phyloP scores from a whole-genome alignment of 2,797 vertebrate genomes.

The Myiothlypis chrysogaster region DNA sequence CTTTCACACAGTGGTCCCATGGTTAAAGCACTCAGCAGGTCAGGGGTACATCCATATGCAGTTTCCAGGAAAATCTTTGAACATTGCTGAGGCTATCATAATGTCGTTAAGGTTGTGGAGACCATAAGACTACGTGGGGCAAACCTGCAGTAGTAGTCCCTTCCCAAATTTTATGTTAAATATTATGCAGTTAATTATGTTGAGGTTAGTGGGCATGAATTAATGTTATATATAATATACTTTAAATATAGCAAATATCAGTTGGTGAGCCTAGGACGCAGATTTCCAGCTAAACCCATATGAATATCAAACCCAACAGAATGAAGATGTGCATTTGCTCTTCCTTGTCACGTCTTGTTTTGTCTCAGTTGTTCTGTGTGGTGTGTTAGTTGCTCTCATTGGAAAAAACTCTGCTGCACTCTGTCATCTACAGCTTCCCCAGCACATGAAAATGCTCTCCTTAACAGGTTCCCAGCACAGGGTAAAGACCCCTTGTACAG shows the following conservation, averaged over 20 bases:
- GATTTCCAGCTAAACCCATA: not conserved
- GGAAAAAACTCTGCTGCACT: not conserved
- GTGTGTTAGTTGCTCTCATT: not conserved
- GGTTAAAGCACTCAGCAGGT: not conserved
- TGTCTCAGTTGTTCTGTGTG: not conserved
- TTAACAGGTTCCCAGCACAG: not conserved
- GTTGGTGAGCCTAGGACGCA: not conserved
- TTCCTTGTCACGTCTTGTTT: rapidly evolving
- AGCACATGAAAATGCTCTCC: not conserved
- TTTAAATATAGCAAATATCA: not conserved
- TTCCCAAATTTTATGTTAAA: not conserved
- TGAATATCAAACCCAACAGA: not conserved
- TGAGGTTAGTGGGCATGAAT: not conserved
- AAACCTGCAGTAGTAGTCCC: not conserved
- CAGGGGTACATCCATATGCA: not conserved
- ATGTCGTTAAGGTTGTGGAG: not conserved
- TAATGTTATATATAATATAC: not conserved
- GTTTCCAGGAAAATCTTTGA: not conserved
- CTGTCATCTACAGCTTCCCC: not conserved
- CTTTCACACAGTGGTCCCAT: not conserved
- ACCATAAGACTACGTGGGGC: not conserved
- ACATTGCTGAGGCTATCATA: not conserved
- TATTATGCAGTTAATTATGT: not conserved
- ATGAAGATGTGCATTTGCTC: not conserved
- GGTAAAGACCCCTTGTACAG: not conserved